phyloP scores from a whole-genome alignment of 2,113 vertebrate species.

The Cettia cetti region DNA sequence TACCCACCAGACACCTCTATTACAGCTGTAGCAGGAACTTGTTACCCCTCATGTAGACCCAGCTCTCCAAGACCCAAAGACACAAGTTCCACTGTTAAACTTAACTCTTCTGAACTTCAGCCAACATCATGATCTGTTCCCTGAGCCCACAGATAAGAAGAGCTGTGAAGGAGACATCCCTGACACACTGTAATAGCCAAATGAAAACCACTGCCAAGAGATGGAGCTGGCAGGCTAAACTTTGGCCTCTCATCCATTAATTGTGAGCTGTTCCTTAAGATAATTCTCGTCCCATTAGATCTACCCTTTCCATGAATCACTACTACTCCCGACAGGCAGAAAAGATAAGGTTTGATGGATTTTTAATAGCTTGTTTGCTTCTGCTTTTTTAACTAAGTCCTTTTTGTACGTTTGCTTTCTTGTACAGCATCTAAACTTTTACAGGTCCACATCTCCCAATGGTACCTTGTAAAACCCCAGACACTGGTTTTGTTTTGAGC shows the following conservation, averaged over 20 bases:
- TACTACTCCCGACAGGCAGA: background rate
- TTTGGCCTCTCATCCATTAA: background rate
- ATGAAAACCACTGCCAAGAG: background rate
- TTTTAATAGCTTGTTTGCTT: background rate
- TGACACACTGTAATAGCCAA: background rate
- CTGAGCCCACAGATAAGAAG: background rate
- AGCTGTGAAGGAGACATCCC: background rate
- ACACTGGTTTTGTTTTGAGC: background rate
- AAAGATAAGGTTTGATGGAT: background rate
- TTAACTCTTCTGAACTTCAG: background rate
- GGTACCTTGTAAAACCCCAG: background rate
- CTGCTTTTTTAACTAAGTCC: background rate
- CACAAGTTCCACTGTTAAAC: fast-evolving
- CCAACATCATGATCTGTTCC: background rate
- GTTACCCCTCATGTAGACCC: fast-evolving
- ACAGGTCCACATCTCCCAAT: background rate
- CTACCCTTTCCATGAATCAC: background rate
- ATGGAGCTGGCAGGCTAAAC: background rate
- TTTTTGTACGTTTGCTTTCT: background rate
- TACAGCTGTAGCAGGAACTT: background rate
- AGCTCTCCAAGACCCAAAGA: background rate
- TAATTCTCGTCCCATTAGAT: background rate
- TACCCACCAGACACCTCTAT: background rate
- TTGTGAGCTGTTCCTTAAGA: background rate
- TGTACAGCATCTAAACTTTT: background rate